Evolutionary conservation across 1,140 invertebrate species (phyloP), one percentile per base, ranked within the genome.

Genomic region (Hydropsyche tenuis): DNA sequence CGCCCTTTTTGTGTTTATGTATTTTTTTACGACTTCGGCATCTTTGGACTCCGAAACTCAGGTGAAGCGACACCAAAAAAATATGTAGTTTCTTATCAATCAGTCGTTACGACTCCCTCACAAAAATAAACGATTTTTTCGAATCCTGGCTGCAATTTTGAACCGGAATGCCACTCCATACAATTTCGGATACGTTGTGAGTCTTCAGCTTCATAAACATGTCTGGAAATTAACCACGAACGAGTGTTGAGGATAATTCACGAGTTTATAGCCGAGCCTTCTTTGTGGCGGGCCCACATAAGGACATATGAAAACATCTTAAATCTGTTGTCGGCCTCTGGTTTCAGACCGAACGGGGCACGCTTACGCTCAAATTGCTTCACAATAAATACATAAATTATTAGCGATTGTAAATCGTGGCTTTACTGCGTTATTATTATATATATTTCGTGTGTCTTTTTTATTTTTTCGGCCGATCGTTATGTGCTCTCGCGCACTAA

Each of bases 361-460:
- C 63, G 27, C 30, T 18, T 23, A 65, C 63, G 12, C 22, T 16
- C 63, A 65, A 65, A 65, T 65, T 65, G 63, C 63, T 45, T 65
- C 63, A 65, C 63, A 65, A 65, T 65, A 65, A 65, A 65, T 65
- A 43, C 63, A 65, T 65, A 65, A 65, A 65, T 65, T 65, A 65
- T 65, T 65, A 43, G 63, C 63, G 63, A 65, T 30, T n/a, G 20
- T 65, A 65, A 65, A 65, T 65, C n/a, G 18, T 42, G 30, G 63
- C 18, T 65, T 65, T 65, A 43, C 6, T 43, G 3, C 30, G 9
- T 37, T 37, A 37, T 37, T 37, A 9, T 37, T 37, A 37, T 37
- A 37, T 37, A 37, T 37, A 37, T 37, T 37, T 37, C 30, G 30
- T 37, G 30, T 9, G 30, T 37, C 9, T 37, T 37, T 37, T 4